A percentile compares a stretch with the other conserved stretches of the same genome.
These are phyloP conservation scores for Ginglymostoma cirratum DNA, from an alignment of 2,113 vertebrate species.

Conservation along the genomic window DNA sequence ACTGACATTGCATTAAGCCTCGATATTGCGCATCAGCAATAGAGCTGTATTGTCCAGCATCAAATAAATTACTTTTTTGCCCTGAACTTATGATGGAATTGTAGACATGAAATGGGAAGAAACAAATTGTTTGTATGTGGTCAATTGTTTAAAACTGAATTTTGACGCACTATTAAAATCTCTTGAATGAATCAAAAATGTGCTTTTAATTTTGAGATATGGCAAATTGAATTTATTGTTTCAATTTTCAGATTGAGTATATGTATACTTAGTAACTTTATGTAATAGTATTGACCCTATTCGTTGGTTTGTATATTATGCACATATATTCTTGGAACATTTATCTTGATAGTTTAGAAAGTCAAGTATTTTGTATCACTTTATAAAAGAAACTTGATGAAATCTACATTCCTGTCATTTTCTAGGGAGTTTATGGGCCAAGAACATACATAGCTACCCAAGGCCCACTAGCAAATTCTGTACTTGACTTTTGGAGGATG, in stretches of 20 bases:
- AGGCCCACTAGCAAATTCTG: constrained; percentile 87
- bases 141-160: background rate
- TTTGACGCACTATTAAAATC: background rate
- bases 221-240: background rate
- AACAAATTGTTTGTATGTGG: background rate
- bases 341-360: background rate
- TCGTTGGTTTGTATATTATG: background rate
- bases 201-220: background rate
- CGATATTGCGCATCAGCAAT: background rate
- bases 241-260: background rate
- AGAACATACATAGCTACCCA: constrained; percentile 94
- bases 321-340: background rate
- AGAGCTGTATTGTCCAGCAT: background rate
- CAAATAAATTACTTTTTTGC: background rate
- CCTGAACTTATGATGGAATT: background rate
- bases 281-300: background rate
- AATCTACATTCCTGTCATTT: constrained; percentile 44
- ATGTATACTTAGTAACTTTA: background rate
- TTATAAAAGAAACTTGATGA: background rate
- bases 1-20: background rate
- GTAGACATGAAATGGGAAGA: background rate
- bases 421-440: constrained; percentile 81
- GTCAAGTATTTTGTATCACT: background rate
- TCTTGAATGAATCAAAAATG: background rate
- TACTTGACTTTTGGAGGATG: constrained; percentile 98